Base-by-base conservation (phyloP, 1,140 invertebrate genomes). In the Reticulitermes speratus region DNA sequence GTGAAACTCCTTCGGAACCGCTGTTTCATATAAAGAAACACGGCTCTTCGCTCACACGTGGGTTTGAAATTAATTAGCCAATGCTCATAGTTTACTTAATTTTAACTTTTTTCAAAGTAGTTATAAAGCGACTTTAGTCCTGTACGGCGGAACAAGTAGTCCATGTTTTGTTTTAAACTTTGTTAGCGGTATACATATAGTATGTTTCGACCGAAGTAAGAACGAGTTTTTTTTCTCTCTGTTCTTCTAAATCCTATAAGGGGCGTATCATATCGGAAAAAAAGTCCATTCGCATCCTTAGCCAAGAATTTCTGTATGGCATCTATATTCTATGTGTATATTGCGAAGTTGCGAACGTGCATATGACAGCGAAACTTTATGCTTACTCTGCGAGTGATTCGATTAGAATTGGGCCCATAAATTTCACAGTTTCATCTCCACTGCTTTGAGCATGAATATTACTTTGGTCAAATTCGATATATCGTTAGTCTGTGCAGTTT, bases 341-440 rank as follows among this genome's bases (percentile, higher is more conserved):
- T 75, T 9, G 65, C 65, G n/a, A 75, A 75, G 65, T 75, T 75
- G 65, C 65, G 65, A 75, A 75, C 65, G 65, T n/a, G 65, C 65
- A 30, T 75, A 25, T 75, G 65, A 75, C 65, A 75, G 65, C 65
- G 65, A 75, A 75, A 75, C 65, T 75, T 75, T 75, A 75, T 75
- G 65, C 65, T 30, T 75, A 75, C n/a, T 75, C 65, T 25, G 65
- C 65, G 65, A 75, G 65, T 75, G 65, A 75, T 75, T n/a, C 65
- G 25, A 75, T 75, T 75, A 6, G 65, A 75, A 75, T 75, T 75
- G 65, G n/a, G n/a, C 65, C 65, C 65, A 75, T 75, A 75, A 75
- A 75, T 75, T 75, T 75, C 25, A 30, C 25, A 16, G 65, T 75
- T 75, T 75, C 65, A 75, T 75, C 65, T 75, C n/a, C 65, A 75